These are phyloP conservation scores for Corvus moneduloides DNA, from an alignment of 2,113 vertebrate species.

Conservation along the genomic window DNA sequence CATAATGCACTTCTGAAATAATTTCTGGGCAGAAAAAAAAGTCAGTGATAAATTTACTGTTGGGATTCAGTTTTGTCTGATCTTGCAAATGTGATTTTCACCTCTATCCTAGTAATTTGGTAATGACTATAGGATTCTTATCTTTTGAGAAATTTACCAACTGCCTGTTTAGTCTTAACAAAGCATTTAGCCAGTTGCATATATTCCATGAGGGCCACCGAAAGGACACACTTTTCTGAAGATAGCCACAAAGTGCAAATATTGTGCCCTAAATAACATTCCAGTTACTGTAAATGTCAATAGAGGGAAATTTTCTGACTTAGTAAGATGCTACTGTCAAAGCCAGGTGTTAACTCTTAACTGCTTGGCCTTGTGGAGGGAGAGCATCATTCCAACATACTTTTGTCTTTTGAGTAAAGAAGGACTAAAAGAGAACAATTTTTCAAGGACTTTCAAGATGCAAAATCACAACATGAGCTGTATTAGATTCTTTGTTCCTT, in stretches of 20 bases:
- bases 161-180: neutral
- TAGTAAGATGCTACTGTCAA: conserved; percentile 50
- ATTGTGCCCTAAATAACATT: conserved; percentile 54
- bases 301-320: conserved; percentile 52
- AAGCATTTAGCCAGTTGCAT: neutral
- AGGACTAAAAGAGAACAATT: neutral
- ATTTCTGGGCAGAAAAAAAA: neutral
- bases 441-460: neutral
- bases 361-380: neutral
- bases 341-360: conserved; percentile 69
- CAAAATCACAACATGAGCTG: neutral
- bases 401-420: conserved; percentile 33
- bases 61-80: neutral
- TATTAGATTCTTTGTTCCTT: neutral
- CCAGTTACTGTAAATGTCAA: conserved; percentile 62
- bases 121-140: neutral
- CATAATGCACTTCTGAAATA: neutral
- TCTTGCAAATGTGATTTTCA: neutral
- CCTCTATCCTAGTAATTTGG: neutral
- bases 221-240: conserved; percentile 81
- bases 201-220: conserved; percentile 46
- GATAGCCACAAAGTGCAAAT: conserved; percentile 72
- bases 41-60: neutral
- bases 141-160: conserved; percentile 20
- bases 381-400: neutral